phyloP scores from a whole-genome alignment of 2,888 invertebrate genomes.

The Lacanobia wlatinum region DNA sequence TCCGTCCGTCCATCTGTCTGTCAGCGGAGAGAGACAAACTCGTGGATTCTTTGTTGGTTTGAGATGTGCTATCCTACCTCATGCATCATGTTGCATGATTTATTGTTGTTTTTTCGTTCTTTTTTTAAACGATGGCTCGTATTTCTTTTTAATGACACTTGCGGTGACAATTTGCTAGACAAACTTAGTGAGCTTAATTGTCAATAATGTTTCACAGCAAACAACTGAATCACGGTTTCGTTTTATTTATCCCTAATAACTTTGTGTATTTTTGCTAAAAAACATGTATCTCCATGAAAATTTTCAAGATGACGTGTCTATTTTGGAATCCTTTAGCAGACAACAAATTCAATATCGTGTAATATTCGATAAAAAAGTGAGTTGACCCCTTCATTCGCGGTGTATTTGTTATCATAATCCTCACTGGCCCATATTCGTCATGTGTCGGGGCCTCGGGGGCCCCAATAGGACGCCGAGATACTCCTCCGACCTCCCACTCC shows the following conservation, averaged over 20 bases:
- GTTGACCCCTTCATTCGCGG: conserved; percentile 61
- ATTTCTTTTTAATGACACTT: not conserved
- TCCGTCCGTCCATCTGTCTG: no score
- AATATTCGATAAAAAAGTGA: conserved; percentile 59
- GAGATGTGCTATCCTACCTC: no score
- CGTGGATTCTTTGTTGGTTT: no score
- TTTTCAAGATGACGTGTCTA: conserved; percentile 1
- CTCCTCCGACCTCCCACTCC: conserved; percentile 48
- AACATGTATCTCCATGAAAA: not conserved
- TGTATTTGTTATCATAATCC: conserved; percentile 73
- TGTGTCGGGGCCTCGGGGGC: conserved; percentile 65
- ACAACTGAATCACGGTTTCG: not conserved
- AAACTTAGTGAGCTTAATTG: not conserved
- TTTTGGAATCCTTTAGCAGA: conserved; percentile 19
- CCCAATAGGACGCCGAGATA: conserved; percentile 42
- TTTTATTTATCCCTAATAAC: not conserved
- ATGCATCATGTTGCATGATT: no score
- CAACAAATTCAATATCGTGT: conserved; percentile 58
- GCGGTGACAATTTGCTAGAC: not conserved
- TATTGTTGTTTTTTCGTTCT: conserved; percentile 25
- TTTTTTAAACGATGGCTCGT: not conserved
- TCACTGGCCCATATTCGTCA: conserved; percentile 70
- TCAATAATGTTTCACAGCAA: not conserved
- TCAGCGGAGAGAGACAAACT: no score
- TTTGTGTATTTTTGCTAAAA: not conserved